Conservation (phyloP, 1,140 invertebrate species). For the Agraylea sexmaculata region DNA sequence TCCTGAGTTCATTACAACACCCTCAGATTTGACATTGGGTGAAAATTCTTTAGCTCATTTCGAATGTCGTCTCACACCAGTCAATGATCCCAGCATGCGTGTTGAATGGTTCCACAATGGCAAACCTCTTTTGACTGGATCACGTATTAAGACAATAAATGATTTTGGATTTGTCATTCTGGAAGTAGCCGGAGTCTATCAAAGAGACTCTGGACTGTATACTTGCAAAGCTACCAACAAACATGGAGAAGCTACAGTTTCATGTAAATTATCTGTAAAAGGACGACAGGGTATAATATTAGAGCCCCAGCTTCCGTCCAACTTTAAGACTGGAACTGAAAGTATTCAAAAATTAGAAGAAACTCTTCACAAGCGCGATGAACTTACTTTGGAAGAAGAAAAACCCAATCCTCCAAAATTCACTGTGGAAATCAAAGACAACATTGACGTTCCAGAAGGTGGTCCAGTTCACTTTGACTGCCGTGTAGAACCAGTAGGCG, state of each 20-base stretch:
- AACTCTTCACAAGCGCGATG: conserved; percentile 74
- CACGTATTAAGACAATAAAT: conserved; percentile 81
- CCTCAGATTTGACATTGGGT: conserved; percentile 67
- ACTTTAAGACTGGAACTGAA: conserved; percentile 76
- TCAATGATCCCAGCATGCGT: conserved; percentile 83
- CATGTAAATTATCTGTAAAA: conserved; percentile 72
- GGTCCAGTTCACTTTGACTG: conserved; percentile 85
- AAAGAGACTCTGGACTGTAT: conserved; percentile 78
- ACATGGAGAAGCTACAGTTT: conserved; percentile 79
- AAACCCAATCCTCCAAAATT: conserved; percentile 76
- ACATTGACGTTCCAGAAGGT: conserved; percentile 74
- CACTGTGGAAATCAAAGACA: conserved; percentile 71
- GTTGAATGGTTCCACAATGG: conserved; percentile 97
- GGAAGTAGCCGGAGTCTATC: conserved; percentile 79
- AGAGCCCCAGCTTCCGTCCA: conserved; percentile 79
- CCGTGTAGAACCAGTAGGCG: conserved; percentile 74
- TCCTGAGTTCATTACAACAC: conserved; percentile 84
- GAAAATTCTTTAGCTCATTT: conserved; percentile 90
- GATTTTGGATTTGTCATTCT: conserved; percentile 91
- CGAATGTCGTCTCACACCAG: conserved; percentile 79
- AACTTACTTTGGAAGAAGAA: conserved; percentile 70
- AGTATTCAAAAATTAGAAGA: conserved; percentile 86
- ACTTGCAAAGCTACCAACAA: conserved; percentile 85
- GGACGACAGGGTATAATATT: conserved; percentile 78
- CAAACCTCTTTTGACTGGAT: conserved; percentile 74